Evolutionary conservation across 2,113 vertebrate genomes (phyloP), one percentile per base, ranked within the genome.

Genomic region (Vidua chalybeata): DNA sequence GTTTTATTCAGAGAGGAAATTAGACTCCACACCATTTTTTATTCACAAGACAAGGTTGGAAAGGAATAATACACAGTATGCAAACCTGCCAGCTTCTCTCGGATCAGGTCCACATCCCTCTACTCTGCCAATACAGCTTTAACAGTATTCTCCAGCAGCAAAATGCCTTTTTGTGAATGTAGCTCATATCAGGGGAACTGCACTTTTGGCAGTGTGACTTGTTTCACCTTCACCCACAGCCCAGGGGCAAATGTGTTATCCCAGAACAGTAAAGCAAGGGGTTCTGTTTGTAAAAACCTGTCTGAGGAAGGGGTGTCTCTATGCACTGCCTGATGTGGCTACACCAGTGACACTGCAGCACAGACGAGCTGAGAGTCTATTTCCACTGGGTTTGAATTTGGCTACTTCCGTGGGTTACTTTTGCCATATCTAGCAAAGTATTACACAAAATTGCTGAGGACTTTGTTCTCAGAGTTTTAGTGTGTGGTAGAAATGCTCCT

Each of bases 1-100:
- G 95, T 96, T 97, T 97, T 97, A 97, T 97, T 96, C 93, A 97
- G 79, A 80, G 67, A 93, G 92, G 96, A 96, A 97, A 97, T 94
- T 82, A 91, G 95, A 97, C 92, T 93, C 93, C 76, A 64, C 86
- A 67, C 84, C 92, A 95, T 96, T 96, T 97, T 97, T 97, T 96
- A 97, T 97, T 96, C 95, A 96, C 88, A 94, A 95, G 95, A 94
- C 69, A 91, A 93, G 93, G 75, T 56, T 95, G 94, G 91, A 93
- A 95, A 95, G 91, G 92, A 67, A 94, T 94, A 93, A 96, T 77
- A 66, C 51, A 71, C 61, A 89, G 88, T 87, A 67, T 93, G 88
- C 87, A 96, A 95, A 92, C 94, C 69, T 96, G 96, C 83, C 94
- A 96, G 89, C 85, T 73, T 77, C 85, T 92, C 79, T 94, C 71